Base-by-base conservation (phyloP, 2,113 vertebrate species). In the Paralichthys olivaceus region DNA sequence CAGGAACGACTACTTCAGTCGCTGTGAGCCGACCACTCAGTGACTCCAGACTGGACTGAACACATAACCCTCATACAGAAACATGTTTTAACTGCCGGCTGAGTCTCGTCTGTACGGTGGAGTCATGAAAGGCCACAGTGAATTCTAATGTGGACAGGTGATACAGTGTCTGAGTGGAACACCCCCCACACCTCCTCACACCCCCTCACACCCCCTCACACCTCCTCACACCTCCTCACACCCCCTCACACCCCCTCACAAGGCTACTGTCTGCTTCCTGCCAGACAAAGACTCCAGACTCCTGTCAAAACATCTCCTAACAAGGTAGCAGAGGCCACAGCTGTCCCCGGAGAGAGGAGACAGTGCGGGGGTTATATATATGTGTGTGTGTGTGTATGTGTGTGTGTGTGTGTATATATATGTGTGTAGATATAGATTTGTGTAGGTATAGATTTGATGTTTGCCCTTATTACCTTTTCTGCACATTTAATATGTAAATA, bases 281-380 rank as follows among this genome's bases (percentile, higher is more conserved):
- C 37, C 77, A 70, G 76, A 81, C 76, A 75, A 69, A 67, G 77
- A 25, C 68, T 69, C 71, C 32, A 26, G 54, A 80, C 69, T 86
- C 63, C 87, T 87, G 87, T 89, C 86, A 88, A 87, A 91, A 69
- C 70, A 67, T 73, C 79, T 60, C 66, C 77, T 79, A 63, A 80
- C 68, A 49, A 75, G 69, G 78, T 37, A 68, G 51, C 69, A 62
- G 80, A n/a, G 64, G 67, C 69, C 63, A 0, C 72, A 65, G 75
- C 22, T 55, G 19, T 56, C 74, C 67, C 63, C 22, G 34, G 66
- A 75, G 9, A 53, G 70, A 84, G 64, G 37, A 72, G 69, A 53
- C 32, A 43, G 53, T 49, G 32, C 11, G 17, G 45, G 69, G 22
- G 67, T 45, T 29, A 45, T 45, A 11, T 68, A 2, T n/a, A 5